Percentiles rank a stretch among this genome's conserved stretches.
phyloP scores from a whole-genome alignment of 2,113 vertebrate species.

The Canis aureus region DNA sequence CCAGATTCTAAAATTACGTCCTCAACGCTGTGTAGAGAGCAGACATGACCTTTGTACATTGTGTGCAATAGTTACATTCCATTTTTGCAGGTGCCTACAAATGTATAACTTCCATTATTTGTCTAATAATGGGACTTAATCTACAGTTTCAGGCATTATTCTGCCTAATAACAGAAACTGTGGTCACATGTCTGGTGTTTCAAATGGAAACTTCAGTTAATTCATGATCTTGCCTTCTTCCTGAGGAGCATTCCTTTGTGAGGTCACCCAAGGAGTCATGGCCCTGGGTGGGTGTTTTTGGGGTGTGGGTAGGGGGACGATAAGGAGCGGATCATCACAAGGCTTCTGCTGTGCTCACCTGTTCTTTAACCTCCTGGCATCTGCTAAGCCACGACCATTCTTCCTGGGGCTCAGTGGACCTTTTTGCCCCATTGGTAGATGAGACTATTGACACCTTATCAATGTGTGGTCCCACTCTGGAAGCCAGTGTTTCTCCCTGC shows the following conservation, averaged over 20 bases:
- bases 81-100: neutral
- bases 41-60: neutral
- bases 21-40: neutral
- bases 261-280: neutral
- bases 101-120: neutral
- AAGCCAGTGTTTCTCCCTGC: neutral
- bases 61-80: neutral
- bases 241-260: neutral
- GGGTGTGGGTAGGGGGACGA: neutral
- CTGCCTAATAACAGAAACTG: neutral
- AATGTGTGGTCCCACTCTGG: neutral
- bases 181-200: neutral
- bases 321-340: rapidly evolving
- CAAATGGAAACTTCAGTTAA: neutral
- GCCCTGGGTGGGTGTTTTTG: neutral
- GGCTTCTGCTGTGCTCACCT: neutral
- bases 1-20: neutral
- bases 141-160: neutral
- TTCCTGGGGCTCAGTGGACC: no score
- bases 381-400: neutral
- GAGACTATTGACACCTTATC: neutral
- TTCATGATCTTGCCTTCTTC: neutral
- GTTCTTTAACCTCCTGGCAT: neutral
- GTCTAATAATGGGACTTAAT: neutral
- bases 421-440: no score